phyloP scores from a whole-genome alignment of 2,113 vertebrate genomes.

The Piprites chloris region DNA sequence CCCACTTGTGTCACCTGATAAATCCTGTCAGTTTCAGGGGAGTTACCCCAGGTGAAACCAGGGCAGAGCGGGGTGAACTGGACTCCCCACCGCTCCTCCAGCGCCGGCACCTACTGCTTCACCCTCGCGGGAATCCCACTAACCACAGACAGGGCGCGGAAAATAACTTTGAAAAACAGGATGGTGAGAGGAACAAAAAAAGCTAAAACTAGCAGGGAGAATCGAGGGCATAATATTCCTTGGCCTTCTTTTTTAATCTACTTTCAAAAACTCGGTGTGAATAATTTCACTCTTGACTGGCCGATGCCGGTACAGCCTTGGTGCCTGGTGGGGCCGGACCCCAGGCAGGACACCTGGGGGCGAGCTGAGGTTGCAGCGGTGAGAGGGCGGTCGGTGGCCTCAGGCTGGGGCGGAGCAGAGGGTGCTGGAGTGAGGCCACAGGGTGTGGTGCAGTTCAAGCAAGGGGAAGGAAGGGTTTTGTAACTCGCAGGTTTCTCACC shows the following conservation, averaged over 20 bases:
- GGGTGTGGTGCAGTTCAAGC: slow-evolving; percentile 4
- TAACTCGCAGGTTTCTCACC: background rate
- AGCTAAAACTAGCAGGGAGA: background rate
- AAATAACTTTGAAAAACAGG: background rate
- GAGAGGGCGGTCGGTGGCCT: background rate
- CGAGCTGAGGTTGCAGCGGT: background rate
- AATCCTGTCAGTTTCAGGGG: background rate
- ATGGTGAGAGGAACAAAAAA: background rate
- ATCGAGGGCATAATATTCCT: background rate
- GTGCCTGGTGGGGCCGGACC: accelerated
- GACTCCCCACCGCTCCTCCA: background rate
- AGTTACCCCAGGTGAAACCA: background rate
- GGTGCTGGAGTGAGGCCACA: background rate
- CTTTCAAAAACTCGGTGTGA: background rate
- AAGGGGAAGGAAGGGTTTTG: slow-evolving; percentile 21
- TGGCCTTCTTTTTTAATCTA: background rate
- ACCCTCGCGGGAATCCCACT: background rate
- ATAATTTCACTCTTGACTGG: background rate
- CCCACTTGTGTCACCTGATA: accelerated
- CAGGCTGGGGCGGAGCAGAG: background rate
- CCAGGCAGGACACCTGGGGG: background rate
- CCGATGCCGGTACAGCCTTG: background rate
- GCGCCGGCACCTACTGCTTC: background rate
- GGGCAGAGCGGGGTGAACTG: accelerated
- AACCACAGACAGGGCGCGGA: accelerated